These are phyloP conservation scores for Mizuhopecten yessoensis DNA, from an alignment of 1,140 invertebrate genomes.

Conservation along the genomic window DNA sequence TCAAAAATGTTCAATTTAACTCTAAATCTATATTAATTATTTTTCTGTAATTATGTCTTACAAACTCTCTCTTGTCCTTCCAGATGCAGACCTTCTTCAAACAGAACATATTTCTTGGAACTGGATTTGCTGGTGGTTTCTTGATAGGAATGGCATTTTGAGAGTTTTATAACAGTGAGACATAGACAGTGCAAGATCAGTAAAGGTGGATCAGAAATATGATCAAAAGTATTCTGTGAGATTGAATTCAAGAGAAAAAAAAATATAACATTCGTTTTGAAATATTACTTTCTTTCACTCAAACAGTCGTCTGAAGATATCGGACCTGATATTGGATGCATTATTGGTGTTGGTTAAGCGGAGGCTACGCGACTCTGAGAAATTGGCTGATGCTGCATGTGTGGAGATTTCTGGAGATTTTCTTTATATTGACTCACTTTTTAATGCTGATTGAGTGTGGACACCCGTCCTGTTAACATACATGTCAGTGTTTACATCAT, in stretches of 20 bases:
- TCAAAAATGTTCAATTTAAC: too few relatives aligned
- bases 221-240: not conserved
- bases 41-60: too few relatives aligned
- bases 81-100: conserved; percentile 90
- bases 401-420: too few relatives aligned
- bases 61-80: conserved; percentile 81
- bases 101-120: conserved; percentile 90
- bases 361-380: too few relatives aligned
- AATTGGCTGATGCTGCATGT: too few relatives aligned
- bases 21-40: too few relatives aligned
- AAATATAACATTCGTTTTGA: too few relatives aligned
- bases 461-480: too few relatives aligned
- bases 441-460: too few relatives aligned
- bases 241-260: not conserved
- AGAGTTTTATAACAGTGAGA: not conserved
- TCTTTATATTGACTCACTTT: too few relatives aligned
- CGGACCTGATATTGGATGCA: not conserved
- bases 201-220: not conserved
- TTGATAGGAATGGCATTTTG: conserved; percentile 90
- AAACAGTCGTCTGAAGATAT: not conserved
- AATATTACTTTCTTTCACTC: too few relatives aligned
- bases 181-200: not conserved
- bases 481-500: too few relatives aligned
- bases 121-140: conserved; percentile 93
- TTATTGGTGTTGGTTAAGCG: not conserved